phyloP scores from a whole-genome alignment of 2,888 invertebrate species.

The Lepidocyrtoides sp. region DNA sequence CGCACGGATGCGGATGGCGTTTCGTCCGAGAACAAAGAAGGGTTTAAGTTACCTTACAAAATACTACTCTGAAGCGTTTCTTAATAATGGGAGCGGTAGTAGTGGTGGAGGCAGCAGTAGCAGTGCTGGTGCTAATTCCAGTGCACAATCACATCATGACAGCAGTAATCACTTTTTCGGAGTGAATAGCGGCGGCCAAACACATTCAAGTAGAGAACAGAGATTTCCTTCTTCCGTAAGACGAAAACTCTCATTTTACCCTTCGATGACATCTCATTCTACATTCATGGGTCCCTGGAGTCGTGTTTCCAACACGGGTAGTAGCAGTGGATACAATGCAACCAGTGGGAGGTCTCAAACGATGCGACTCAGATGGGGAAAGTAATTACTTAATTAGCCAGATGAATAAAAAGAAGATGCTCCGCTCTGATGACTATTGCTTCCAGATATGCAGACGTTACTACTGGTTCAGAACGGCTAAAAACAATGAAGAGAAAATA shows the following conservation, averaged over 20 bases:
- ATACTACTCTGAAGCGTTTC: conserved; percentile 52
- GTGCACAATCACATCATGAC: not conserved
- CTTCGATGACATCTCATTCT: conserved; percentile 8
- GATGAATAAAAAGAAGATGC: not conserved
- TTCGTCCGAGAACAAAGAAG: conserved; percentile 30
- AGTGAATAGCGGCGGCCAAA: not conserved
- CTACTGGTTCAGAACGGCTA: not conserved
- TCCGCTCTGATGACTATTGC: not conserved
- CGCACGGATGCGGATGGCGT: not conserved
- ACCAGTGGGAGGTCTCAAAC: conserved; percentile 23
- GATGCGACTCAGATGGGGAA: conserved; percentile 78
- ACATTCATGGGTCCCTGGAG: conserved; percentile 59
- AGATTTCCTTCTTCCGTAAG: conserved; percentile 33
- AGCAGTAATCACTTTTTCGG: conserved; percentile 12
- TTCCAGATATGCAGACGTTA: not conserved
- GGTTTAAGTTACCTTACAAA: conserved; percentile 56
- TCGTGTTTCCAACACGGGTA: not conserved
- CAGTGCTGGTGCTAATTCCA: not conserved
- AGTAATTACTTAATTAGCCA: conserved; percentile 69
- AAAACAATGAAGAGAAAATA: not conserved
- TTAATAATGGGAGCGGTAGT: conserved; percentile 32
- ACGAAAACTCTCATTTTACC: conserved; percentile 61
- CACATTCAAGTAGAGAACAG: conserved; percentile 14
- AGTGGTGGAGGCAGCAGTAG: not conserved
- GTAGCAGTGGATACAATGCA: too few species aligned